phyloP scores from a whole-genome alignment of 2,888 invertebrate genomes.

The Pocota personata region DNA sequence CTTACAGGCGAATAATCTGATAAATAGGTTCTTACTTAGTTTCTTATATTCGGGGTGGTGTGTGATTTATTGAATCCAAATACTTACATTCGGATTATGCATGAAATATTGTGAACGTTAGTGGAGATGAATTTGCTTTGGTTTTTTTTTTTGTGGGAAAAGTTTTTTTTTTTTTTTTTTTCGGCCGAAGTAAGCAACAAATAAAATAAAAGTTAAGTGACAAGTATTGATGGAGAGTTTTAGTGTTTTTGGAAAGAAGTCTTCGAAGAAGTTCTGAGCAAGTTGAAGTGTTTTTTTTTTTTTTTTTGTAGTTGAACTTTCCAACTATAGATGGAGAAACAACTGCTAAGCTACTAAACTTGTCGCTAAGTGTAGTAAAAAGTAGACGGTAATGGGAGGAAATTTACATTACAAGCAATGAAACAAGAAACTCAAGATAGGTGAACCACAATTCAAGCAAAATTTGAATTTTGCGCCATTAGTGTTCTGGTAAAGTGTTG shows the following conservation, averaged over 20 bases:
- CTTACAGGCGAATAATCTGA: background rate
- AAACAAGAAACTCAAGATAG: no score
- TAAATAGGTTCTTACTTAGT: background rate
- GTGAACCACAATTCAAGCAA: no score
- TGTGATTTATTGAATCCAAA: conserved; percentile 50
- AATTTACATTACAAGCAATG: no score
- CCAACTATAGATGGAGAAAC: no score
- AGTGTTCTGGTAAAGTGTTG: no score
- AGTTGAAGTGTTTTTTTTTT: background rate
- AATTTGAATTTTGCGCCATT: no score
- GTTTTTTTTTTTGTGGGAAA: background rate
- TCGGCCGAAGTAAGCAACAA: conserved; percentile 16
- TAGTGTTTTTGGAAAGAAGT: background rate
- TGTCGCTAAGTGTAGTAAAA: no score
- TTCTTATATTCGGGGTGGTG: background rate
- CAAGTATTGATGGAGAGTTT: conserved; percentile 34
- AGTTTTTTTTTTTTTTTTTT: background rate
- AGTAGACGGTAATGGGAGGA: no score
- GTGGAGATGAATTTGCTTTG: conserved; percentile 24
- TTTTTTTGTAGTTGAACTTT: background rate
- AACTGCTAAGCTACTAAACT: no score
- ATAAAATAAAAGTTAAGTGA: conserved; percentile 18
- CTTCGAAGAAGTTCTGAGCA: no score
- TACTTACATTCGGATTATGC: conserved; percentile 63
- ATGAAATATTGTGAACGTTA: conserved; percentile 61